Evolutionary conservation across 2,797 vertebrate species (phyloP).

Genomic region (Melanogrammus aeglefinus): DNA sequence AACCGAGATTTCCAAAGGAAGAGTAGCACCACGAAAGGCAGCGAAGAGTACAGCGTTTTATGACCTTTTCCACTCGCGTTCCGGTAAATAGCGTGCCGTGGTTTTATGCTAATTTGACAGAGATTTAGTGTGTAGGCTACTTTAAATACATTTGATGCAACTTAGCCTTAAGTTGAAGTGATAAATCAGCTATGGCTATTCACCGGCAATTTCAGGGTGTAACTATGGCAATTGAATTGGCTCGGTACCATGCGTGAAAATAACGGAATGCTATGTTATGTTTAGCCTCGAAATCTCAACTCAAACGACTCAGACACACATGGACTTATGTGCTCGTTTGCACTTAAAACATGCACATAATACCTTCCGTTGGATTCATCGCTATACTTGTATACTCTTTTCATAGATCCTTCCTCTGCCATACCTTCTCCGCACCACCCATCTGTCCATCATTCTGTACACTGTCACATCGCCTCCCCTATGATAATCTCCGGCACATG

Average conservation of each 20-base stretch:
- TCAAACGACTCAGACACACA: background rate
- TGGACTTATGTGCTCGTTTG: background rate
- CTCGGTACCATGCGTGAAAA: background rate
- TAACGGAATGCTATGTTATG: background rate
- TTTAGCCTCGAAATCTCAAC: background rate
- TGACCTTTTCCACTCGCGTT: background rate
- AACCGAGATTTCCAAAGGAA: background rate
- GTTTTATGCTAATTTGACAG: background rate
- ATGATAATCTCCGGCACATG: background rate
- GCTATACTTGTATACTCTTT: background rate
- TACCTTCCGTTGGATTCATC: no score
- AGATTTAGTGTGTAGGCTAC: background rate
- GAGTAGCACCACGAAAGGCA: background rate
- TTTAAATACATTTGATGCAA: background rate
- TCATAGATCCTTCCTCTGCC: background rate
- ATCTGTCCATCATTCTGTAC: slow-evolving; percentile 2
- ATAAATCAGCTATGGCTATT: background rate
- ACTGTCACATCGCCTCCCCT: background rate
- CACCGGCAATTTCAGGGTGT: background rate
- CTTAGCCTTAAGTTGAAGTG: background rate
- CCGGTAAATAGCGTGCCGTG: background rate
- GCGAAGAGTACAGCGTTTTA: background rate
- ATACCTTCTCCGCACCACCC: no score
- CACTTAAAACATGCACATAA: background rate
- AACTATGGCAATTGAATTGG: background rate